Percentiles rank a stretch among this genome's conserved stretches.
These are phyloP conservation scores for Aethes cnicana DNA, from an alignment of 2,888 invertebrate species.

Conservation along the genomic window DNA sequence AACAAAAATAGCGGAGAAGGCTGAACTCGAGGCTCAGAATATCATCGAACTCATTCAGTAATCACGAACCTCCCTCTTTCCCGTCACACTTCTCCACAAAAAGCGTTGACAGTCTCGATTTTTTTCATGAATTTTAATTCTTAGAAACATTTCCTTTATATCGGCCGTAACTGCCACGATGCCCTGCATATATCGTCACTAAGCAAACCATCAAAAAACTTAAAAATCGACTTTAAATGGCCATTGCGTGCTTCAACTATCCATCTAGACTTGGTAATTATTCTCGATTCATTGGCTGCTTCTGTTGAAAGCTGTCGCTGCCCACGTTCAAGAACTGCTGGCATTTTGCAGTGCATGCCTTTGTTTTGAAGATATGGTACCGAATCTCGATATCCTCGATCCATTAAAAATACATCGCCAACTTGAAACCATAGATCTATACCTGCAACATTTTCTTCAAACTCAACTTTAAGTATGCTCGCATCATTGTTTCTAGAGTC, in stretches of 20 bases:
- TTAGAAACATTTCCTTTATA: no score
- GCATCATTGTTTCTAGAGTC: conserved; percentile 5
- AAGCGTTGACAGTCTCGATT: no score
- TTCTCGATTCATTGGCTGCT: conserved; percentile 2
- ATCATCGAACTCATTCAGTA: no score
- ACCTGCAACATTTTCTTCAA: neutral
- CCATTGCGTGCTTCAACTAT: conserved; percentile 6
- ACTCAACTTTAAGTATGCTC: conserved; percentile 7
- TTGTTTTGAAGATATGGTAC: conserved; percentile 5
- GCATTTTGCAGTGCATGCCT: conserved; percentile 4
- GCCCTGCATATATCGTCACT: no score
- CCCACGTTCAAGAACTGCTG: conserved; percentile 2
- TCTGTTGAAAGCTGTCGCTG: conserved; percentile 3
- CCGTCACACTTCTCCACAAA: no score
- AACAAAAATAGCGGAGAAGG: no score
- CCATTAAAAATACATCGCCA: conserved; percentile 5
- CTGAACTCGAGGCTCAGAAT: no score
- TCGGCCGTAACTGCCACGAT: no score
- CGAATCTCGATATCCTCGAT: conserved; percentile 1
- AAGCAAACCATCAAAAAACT: conserved; percentile 8
- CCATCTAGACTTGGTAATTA: conserved; percentile 6
- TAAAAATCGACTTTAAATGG: conserved; percentile 7
- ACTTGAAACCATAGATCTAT: conserved; percentile 1
- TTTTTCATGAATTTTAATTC: no score
- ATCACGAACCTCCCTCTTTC: no score